phyloP scores from a whole-genome alignment of 1,140 invertebrate genomes.

The Mizuhopecten yessoensis region DNA sequence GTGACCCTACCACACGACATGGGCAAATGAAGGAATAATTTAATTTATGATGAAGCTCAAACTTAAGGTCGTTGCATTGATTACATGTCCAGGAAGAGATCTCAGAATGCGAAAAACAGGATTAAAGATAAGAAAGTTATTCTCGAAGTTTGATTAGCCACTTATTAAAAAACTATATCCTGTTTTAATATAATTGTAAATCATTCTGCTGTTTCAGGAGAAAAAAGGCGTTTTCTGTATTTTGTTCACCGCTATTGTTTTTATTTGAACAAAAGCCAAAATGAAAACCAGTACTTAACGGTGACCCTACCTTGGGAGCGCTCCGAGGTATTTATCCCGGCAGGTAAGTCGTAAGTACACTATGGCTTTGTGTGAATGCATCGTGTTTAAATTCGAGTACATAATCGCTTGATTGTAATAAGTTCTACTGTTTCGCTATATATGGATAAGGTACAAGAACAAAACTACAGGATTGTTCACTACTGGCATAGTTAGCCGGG shows the following conservation, averaged over 20 bases:
- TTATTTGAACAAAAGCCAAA: slow-evolving; percentile 26
- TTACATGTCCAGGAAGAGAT: too few species aligned
- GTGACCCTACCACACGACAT: too few species aligned
- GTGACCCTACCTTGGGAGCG: neutral
- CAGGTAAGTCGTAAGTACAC: neutral
- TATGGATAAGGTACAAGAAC: neutral
- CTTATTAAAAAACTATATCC: too few species aligned
- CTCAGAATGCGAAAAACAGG: too few species aligned
- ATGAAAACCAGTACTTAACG: neutral
- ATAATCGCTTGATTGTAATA: neutral
- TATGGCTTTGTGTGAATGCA: neutral
- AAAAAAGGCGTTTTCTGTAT: neutral
- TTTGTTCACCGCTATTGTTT: neutral
- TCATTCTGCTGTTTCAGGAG: neutral
- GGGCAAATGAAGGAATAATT: too few species aligned
- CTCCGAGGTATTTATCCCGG: neutral
- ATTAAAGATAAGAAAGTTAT: too few species aligned
- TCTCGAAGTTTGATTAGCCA: too few species aligned
- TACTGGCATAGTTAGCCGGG: neutral
- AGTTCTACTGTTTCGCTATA: neutral
- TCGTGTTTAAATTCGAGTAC: neutral
- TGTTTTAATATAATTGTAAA: too few species aligned
- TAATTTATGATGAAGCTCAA: too few species aligned
- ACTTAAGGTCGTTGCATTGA: too few species aligned
- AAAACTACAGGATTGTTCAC: neutral